These are phyloP conservation scores for Tenualosa thibaudeaui DNA, from an alignment of 2,797 vertebrate species.

Conservation along the genomic window DNA sequence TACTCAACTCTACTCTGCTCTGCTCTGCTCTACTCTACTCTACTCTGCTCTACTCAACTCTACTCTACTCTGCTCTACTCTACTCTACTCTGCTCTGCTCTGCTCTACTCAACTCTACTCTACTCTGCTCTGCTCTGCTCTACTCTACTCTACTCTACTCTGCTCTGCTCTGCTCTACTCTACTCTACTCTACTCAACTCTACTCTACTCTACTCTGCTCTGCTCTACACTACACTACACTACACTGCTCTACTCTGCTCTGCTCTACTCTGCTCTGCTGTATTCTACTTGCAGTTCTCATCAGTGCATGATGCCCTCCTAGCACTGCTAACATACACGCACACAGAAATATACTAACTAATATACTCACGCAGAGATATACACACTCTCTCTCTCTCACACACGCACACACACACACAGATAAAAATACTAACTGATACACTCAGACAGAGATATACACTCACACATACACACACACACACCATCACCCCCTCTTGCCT, in stretches of 20 bases:
- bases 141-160: background rate
- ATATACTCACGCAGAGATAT: background rate
- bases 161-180: conserved; percentile 33
- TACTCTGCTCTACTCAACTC: background rate
- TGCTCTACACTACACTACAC: too few species aligned
- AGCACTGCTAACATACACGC: conserved; percentile 38
- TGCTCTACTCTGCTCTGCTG: background rate
- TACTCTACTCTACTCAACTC: conserved; percentile 23
- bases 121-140: background rate
- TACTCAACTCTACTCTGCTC: too few species aligned
- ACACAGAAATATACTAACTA: conserved; percentile 8
- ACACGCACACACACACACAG: conserved; percentile 27
- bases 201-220: background rate
- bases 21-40: background rate
- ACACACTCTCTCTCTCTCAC: background rate
- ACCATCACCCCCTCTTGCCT: background rate
- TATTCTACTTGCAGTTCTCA: background rate
- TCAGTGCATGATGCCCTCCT: background rate
- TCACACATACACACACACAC: conserved; percentile 14
- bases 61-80: conserved; percentile 43
- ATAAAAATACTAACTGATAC: background rate
- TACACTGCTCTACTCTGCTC: background rate
- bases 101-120: background rate
- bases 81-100: background rate
- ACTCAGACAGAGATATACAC: conserved; percentile 18